These are phyloP conservation scores for Haliclona indistincta DNA, from an alignment of 37 sponge, comb jelly and placozoan genomes.

Conservation along the genomic window DNA sequence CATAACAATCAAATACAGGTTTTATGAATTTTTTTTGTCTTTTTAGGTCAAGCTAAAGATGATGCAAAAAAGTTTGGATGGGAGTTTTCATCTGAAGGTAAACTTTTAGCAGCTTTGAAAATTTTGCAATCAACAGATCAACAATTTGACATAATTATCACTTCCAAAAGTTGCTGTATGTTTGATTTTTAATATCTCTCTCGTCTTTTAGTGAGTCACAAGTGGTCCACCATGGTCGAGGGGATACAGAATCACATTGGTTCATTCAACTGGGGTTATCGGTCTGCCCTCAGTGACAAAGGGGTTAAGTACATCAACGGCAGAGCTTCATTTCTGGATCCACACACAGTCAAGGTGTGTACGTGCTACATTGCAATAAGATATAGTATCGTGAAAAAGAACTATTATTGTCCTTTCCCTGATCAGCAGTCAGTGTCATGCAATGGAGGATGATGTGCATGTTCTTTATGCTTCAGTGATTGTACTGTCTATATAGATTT, in stretches of 20 bases:
- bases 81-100: slow-evolving; percentile 56
- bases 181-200: background rate
- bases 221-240: slow-evolving; percentile 80
- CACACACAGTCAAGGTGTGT: slow-evolving; percentile 90
- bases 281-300: slow-evolving; percentile 74
- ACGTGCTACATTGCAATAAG: background rate
- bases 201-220: slow-evolving; percentile 26
- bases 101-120: too few species aligned
- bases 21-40: too few species aligned
- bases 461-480: too few species aligned
- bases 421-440: too few species aligned
- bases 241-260: slow-evolving; percentile 86
- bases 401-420: too few species aligned
- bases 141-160: too few species aligned
- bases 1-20: too few species aligned
- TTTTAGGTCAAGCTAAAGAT: slow-evolving; percentile 75
- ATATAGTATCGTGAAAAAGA: too few species aligned
- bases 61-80: slow-evolving; percentile 89
- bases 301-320: slow-evolving; percentile 93
- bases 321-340: slow-evolving; percentile 69
- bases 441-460: too few species aligned
- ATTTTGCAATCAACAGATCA: too few species aligned
- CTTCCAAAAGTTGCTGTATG: background rate
- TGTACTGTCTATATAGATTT: background rate
- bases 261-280: slow-evolving; percentile 90